A percentile compares a stretch with the other conserved stretches of the same genome.
phyloP scores from a whole-genome alignment of 2,888 invertebrate genomes.

The Bimastos eiseni region DNA sequence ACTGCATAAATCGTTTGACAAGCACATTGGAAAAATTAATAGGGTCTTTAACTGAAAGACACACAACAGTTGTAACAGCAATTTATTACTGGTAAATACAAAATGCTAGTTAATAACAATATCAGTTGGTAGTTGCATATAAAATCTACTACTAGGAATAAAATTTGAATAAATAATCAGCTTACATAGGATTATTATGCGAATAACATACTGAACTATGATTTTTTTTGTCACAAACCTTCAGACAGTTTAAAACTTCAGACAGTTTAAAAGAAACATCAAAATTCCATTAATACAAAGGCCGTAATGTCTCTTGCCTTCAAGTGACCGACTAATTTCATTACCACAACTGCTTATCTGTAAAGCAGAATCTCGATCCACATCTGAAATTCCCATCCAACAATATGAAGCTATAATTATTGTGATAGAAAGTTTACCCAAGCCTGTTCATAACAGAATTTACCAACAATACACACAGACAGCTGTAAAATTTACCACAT shows the following conservation, averaged over 20 bases:
- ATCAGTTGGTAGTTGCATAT: not conserved
- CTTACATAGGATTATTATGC: not conserved
- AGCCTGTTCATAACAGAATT: not conserved
- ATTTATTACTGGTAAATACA: not conserved
- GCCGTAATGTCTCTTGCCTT: not conserved
- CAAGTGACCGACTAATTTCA: not conserved
- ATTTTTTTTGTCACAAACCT: not conserved
- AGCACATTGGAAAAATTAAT: too few species aligned
- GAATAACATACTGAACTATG: not conserved
- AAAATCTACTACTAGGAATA: not conserved
- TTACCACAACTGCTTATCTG: not conserved
- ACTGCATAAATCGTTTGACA: not conserved
- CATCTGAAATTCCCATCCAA: not conserved
- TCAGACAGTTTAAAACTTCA: too few species aligned
- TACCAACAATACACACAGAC: not conserved
- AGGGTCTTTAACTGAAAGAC: too few species aligned
- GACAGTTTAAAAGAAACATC: too few species aligned
- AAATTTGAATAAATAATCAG: not conserved
- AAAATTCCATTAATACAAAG: not conserved
- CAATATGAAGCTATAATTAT: not conserved
- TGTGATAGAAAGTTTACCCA: not conserved
- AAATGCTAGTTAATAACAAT: conserved; percentile 6
- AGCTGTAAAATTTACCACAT: not conserved
- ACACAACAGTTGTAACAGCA: not conserved
- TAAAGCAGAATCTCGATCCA: not conserved